Evolutionary conservation across 2,888 invertebrate species (phyloP), one percentile per base, ranked within the genome.

Genomic region (Orthonevra nobilis): DNA sequence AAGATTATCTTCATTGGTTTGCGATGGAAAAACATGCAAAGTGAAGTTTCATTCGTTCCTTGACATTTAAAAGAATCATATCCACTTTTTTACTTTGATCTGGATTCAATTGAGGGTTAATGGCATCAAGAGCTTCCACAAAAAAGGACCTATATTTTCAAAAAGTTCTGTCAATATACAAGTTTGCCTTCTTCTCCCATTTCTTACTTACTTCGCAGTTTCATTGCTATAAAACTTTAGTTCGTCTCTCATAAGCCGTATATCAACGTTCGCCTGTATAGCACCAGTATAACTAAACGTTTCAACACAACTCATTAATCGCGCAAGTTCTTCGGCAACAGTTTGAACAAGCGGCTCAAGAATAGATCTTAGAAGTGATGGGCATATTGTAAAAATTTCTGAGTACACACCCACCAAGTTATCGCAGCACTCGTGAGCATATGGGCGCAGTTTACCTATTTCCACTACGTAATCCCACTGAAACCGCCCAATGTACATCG

Each of bases 401-500:
- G 89, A 89, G 81, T 86, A 89, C 12, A 89, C 89, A 1, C 87
- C 89, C 0, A 95, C 93, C 26, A 96, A 90, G 87, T 96, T 96
- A 82, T 94, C 94, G 52, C 95, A 92, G 82, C 95, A 95, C 88
- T 96, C 95, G 87, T 96, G 97, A 17, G 96, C 94, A 85, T 98
- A 98, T 0, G 96, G 96, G 52, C 95, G 90, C 7, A 97, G 92
- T 86, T 96, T 95, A 3, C 92, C 92, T 0, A 95, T 94, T 48
- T 93, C 91, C 50, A 92, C 91, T 83, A 94, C 94, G 0, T 93
- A 92, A 84, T 94, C 94, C 93, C 97, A 96, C 85, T 95, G 95
- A 86, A 97, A 95, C 68, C 94, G 91, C 0, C 97, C 97, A 85
- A 96, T 91, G 88, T 97, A 97, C 97, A 98, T 97, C 79, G 96